Percentiles rank a stretch among this genome's conserved stretches.
phyloP scores from a whole-genome alignment of 2,113 vertebrate species.

The Chaetops frenatus region DNA sequence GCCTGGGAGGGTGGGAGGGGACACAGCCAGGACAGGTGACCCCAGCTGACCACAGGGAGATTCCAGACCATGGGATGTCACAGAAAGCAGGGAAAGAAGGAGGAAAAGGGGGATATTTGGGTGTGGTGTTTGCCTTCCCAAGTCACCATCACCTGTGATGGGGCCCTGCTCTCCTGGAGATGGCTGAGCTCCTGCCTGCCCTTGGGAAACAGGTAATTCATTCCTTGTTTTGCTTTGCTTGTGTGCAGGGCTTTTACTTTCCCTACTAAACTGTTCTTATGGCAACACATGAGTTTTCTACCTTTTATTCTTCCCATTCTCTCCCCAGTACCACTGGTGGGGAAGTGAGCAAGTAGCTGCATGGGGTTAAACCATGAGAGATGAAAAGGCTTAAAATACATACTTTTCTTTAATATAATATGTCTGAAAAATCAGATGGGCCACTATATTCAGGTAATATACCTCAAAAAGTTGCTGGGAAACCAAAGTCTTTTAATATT shows the following conservation, averaged over 20 bases:
- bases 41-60: background rate
- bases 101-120: fast-evolving
- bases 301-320: background rate
- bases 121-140: background rate
- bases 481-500: background rate
- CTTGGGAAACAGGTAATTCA: background rate
- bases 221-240: background rate
- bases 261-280: background rate
- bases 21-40: background rate
- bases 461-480: background rate
- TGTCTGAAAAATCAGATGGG: background rate
- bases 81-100: too few species aligned
- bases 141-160: fast-evolving
- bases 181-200: background rate
- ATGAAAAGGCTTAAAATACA: background rate
- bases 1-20: background rate
- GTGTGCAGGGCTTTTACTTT: background rate
- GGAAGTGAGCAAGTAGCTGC: background rate
- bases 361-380: background rate
- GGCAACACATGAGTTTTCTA: background rate
- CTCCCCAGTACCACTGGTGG: fast-evolving
- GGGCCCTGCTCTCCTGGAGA: background rate
- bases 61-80: background rate
- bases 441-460: background rate
- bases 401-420: background rate